phyloP scores from a whole-genome alignment of 1,140 invertebrate species.

The Drosophila punjabiensis region DNA sequence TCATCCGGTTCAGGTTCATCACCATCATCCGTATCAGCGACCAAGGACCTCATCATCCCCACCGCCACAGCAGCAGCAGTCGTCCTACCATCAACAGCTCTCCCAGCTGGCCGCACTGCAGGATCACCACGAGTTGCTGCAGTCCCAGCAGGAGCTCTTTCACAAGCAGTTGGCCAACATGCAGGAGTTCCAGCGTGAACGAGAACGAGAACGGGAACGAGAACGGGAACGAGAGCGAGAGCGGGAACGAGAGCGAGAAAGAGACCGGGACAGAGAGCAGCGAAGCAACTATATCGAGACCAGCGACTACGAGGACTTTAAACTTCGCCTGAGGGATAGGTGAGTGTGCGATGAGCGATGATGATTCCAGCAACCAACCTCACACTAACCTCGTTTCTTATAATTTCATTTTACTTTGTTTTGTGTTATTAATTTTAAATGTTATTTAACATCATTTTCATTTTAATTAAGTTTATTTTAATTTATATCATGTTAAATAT shows the following conservation, averaged over 20 bases:
- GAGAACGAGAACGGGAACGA: constrained; percentile 47
- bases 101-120: constrained; percentile 67
- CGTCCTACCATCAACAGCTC: constrained; percentile 71
- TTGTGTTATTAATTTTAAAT: not conserved
- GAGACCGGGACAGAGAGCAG: constrained; percentile 30
- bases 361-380: not conserved
- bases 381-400: constrained; percentile 8
- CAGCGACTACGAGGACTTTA: constrained; percentile 77
- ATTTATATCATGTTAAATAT: not conserved
- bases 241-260: constrained; percentile 44
- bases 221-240: constrained; percentile 45
- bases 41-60: constrained; percentile 58
- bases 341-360: constrained; percentile 72
- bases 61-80: constrained; percentile 55
- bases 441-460: not conserved
- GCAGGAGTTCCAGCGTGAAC: constrained; percentile 66
- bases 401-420: not conserved
- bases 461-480: not conserved
- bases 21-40: constrained; percentile 75
- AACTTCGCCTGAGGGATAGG: constrained; percentile 84
- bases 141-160: constrained; percentile 69
- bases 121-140: constrained; percentile 71
- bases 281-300: constrained; percentile 60
- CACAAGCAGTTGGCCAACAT: constrained; percentile 71
- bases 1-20: constrained; percentile 25